Percentiles rank a stretch among this genome's conserved stretches.
These are phyloP conservation scores for Calephelis virginiensis DNA, from an alignment of 1,140 invertebrate genomes.

Conservation along the genomic window DNA sequence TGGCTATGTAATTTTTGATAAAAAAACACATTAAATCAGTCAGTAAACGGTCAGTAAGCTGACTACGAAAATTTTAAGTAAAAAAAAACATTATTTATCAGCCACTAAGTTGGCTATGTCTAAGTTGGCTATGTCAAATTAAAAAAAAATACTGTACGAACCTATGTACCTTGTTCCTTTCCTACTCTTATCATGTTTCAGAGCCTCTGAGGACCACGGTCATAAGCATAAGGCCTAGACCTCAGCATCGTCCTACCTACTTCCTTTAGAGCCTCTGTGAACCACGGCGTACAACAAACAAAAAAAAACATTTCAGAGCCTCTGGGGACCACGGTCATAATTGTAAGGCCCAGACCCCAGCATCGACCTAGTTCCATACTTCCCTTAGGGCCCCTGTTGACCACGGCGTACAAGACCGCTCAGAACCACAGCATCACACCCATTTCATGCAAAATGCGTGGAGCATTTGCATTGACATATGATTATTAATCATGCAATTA, in stretches of 20 bases:
- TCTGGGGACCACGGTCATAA: constrained; percentile 3
- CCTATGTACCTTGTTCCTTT: constrained; percentile 35
- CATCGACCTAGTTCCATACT: background rate
- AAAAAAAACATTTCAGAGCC: background rate
- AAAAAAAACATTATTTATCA: too few species aligned
- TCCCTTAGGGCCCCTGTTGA: background rate
- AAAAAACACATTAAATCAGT: too few species aligned
- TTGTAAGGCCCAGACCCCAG: background rate
- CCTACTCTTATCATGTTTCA: constrained; percentile 38
- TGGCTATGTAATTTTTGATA: too few species aligned
- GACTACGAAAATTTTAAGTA: too few species aligned
- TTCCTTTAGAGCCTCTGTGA: background rate
- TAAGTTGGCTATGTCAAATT: too few species aligned
- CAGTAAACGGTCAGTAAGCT: too few species aligned
- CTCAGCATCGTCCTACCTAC: background rate
- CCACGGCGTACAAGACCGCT: constrained; percentile 13
- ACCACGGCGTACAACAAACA: background rate
- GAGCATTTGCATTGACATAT: too few species aligned
- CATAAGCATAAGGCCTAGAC: background rate
- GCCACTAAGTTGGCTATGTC: too few species aligned
- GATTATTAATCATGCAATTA: too few species aligned
- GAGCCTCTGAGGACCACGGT: constrained; percentile 30
- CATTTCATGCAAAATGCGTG: background rate
- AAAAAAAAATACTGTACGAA: constrained; percentile 33
- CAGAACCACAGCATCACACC: constrained; percentile 4